Percentiles rank a stretch among this genome's conserved stretches.
Evolutionary conservation across 2,113 vertebrate genomes (phyloP).

Genomic region (Craseonycteris thonglongyai): DNA sequence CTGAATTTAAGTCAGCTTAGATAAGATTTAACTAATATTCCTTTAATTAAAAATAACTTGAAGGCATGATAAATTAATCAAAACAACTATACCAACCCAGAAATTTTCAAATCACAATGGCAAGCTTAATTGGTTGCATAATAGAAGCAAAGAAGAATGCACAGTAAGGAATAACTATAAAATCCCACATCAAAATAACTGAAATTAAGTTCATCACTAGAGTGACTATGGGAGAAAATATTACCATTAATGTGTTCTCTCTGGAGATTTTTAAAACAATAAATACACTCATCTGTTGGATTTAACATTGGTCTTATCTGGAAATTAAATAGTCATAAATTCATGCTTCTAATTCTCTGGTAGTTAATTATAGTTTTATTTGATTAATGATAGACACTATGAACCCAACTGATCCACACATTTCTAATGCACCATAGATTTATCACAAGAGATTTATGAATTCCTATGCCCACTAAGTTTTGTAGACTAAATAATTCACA

Average conservation of each 20-base stretch:
- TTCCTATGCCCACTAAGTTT: background rate
- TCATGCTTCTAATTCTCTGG: background rate
- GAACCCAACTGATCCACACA: background rate
- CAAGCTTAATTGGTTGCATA: conserved; percentile 7
- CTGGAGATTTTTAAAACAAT: conserved; percentile 3
- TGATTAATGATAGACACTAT: background rate
- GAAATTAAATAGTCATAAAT: background rate
- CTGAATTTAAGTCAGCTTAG: background rate
- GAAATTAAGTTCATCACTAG: conserved; percentile 23
- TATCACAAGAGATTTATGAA: background rate
- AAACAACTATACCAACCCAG: background rate
- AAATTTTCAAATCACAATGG: conserved; percentile 20
- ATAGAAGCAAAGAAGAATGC: background rate
- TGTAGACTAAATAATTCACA: background rate
- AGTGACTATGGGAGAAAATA: background rate
- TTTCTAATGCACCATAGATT: background rate
- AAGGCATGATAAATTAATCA: conserved; percentile 27
- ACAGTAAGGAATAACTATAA: conserved; percentile 17
- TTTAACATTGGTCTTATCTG: background rate
- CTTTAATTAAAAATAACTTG: conserved; percentile 33
- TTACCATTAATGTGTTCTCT: background rate
- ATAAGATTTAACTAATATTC: background rate
- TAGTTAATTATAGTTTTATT: background rate
- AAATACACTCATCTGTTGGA: background rate
- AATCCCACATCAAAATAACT: background rate